Base-by-base conservation (phyloP, 1,140 invertebrate genomes). In the Drosophila lowei region DNA sequence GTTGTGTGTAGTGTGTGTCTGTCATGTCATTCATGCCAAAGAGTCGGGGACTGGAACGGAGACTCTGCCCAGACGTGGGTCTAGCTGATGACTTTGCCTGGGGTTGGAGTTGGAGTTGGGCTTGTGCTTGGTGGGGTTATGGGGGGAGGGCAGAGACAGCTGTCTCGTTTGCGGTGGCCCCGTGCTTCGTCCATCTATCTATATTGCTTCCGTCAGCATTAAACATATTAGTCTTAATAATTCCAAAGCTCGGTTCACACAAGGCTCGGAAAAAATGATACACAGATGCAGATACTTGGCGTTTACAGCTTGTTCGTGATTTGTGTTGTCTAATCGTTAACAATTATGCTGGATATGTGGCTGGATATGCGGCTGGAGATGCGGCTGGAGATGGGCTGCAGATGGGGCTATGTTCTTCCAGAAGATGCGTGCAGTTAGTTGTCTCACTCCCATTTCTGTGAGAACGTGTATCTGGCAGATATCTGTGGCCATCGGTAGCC, bases 241-340 rank as follows among this genome's bases (percentile, higher is more conserved):
- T 88, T 85, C 65, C 70, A 63, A 86, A 74, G 58, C 54, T 73
- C 9, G 65, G 73, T 74, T 58, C 60, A 67, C 73, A 79, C 57
- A 64, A 60, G 47, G 28, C 34, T 13, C 21, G 25, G 28, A 28
- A 44, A 28, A 48, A 53, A 41, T 53, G 38, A 65, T 52, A 72
- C 44, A 44, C 16, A 62, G 62, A 55, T 44, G 38, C 44, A 52
- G 42, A 47, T 56, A 52, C n/a, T 53, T 56, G 60, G 65, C 57
- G 54, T 76, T 63, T 84, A 70, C 66, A 64, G 76, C 80, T 73
- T 70, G 77, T 86, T 85, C 81, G 83, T 85, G 81, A 81, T 85
- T 86, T 88, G 81, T 86, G 81, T 71, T 86, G 73, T 86, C 83
- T 85, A 85, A 85, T 85, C 74, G 81, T 53, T 65, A 77, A 81